Conservation (phyloP, 64 coral and sea anemone species). For the Pocillopora verrucosa region DNA sequence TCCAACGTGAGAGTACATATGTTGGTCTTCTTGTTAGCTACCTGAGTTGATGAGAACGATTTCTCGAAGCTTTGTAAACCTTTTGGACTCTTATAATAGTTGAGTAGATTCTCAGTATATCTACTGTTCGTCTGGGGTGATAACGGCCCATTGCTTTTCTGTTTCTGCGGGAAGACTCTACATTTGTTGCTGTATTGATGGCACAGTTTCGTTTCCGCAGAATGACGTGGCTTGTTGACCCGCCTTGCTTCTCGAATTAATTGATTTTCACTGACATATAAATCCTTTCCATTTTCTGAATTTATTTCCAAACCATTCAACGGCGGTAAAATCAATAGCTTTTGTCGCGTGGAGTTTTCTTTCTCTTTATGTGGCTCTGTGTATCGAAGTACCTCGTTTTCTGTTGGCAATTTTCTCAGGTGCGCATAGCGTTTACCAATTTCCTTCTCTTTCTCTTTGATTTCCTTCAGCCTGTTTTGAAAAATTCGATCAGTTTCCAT, state of each 20-base stretch:
- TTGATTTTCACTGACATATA: too few relatives aligned
- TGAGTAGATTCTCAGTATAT: not conserved
- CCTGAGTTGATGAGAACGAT: not conserved
- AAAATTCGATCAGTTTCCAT: slow-evolving; percentile 71
- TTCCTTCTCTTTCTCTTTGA: slow-evolving; percentile 70
- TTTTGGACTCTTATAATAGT: slow-evolving; percentile 1
- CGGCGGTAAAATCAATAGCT: not conserved
- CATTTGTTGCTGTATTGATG: not conserved
- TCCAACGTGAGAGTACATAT: not conserved
- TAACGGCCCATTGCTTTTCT: not conserved
- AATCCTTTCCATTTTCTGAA: too few relatives aligned
- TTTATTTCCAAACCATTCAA: too few relatives aligned
- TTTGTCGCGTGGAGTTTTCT: not conserved
- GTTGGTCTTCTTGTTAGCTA: not conserved
- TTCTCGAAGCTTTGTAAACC: not conserved
- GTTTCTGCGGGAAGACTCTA: not conserved
- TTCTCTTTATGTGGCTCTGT: not conserved
- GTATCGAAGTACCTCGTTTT: not conserved
- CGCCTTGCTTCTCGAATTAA: too few relatives aligned
- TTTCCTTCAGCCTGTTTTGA: slow-evolving; percentile 60
- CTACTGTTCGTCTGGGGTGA: not conserved
- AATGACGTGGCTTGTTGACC: too few relatives aligned
- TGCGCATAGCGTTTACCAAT: slow-evolving; percentile 51
- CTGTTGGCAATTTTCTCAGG: not conserved
- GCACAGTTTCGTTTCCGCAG: too few relatives aligned